Evolutionary conservation across 1,140 invertebrate genomes (phyloP), one percentile per base, ranked within the genome.

Genomic region (Bactericera cockerelli): DNA sequence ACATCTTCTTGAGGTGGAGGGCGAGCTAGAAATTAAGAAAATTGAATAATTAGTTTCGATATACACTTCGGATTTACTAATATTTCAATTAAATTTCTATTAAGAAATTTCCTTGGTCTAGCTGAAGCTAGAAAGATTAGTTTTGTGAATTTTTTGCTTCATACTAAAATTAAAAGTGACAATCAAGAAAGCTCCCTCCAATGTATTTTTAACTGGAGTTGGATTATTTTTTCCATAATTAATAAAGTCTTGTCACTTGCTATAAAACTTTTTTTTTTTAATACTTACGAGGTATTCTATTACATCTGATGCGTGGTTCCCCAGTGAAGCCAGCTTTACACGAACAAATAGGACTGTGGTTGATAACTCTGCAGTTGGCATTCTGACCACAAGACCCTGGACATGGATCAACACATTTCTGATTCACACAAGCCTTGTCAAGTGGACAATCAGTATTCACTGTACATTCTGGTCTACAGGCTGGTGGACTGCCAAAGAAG

Each of bases 301-400:
- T 6, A 13, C 28, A 31, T 4, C 28, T 4, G 4, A 31, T 31
- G 4, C 13, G 4, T 31, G 28, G 28, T 31, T 89, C 83, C 58
- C 86, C 86, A 1, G 78, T 80, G 69, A 79, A 87, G n/a, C 86
- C 86, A 39, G 77, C 74, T 4, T 77, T 69, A 70, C 86, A 89
- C 1, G 79, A 78, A 67, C 86, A 89, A 10, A 81, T 79, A 1
- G 84, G 83, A 38, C 84, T 79, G 66, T 88, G 85, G 63, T 82
- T 82, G 19, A 82, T 79, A 2, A 87, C 80, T 56, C 76, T 75
- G 67, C 87, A 91, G 61, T 86, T 78, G 1, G 86, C 81, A 67
- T 84, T 81, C 22, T 76, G 71, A 2, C 86, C 86, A 69, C 87
- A 90, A 26, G 81, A 79, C 36, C 80, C 81, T 11, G 75, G 72